These are phyloP conservation scores for Myiozetetes cayanensis DNA, from an alignment of 2,113 vertebrate genomes.

Conservation along the genomic window DNA sequence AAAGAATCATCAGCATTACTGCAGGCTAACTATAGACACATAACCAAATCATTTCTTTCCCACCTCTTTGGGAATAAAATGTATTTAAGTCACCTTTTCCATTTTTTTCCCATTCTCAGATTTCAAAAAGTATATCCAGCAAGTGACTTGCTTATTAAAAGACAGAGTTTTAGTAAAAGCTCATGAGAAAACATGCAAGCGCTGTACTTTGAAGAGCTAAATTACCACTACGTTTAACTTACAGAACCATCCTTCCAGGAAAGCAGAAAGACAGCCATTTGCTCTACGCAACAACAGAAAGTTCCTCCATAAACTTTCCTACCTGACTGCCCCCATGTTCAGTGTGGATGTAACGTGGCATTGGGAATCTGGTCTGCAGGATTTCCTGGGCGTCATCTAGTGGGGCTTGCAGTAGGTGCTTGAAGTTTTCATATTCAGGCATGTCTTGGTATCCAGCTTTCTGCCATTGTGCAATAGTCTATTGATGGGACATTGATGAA, in stretches of 20 bases:
- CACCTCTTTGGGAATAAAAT: not conserved
- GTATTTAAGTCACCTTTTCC: not conserved
- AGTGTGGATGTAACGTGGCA: constrained; percentile 94
- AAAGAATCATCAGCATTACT: not conserved
- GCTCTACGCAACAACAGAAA: not conserved
- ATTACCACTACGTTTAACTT: not conserved
- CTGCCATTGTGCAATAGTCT: constrained; percentile 96
- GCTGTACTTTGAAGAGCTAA: not conserved
- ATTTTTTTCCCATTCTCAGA: not conserved
- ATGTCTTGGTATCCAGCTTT: constrained; percentile 97
- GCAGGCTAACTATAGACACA: not conserved
- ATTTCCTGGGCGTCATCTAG: constrained; percentile 96
- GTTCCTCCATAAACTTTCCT: not conserved
- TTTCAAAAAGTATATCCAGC: not conserved
- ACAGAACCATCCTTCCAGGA: not conserved
- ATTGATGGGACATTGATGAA: not conserved
- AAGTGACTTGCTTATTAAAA: not conserved
- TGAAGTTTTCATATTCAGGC: constrained; percentile 97
- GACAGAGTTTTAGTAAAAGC: not conserved
- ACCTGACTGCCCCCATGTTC: constrained; percentile 91
- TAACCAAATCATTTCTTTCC: not conserved
- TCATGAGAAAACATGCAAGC: not conserved
- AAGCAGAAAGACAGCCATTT: not conserved
- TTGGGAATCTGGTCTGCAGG: constrained; percentile 91
- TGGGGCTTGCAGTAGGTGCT: constrained; percentile 92